Base-by-base conservation (phyloP, 2,113 vertebrate species). In the Ciconia maguari region DNA sequence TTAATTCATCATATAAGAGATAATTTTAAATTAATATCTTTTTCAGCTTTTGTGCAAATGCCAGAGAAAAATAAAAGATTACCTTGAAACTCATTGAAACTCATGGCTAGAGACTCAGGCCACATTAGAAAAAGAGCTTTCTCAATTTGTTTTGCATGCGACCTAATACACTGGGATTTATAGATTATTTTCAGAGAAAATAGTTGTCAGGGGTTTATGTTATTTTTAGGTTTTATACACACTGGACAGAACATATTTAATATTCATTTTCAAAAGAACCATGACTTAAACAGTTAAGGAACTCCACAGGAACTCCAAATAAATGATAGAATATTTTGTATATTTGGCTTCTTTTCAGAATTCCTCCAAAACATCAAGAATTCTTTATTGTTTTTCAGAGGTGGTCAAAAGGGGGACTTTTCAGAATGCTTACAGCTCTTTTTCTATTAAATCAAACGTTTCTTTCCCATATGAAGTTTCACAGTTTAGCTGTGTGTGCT, bases 11-110 rank as follows among this genome's bases (percentile, higher is more conserved):
- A 3, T 48, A 60, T 48, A 64, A 66, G 34, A 94, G 93, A 95
- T 66, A 95, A 95, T 96, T 94, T 93, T 54, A 94, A 95, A 94
- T 1, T 1, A 80, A 87, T 96, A 91, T 95, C 48, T 65, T 62
- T 82, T 93, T 83, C 91, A 85, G 62, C 52, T 91, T 96, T 94
- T 94, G 89, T 66, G 58, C 54, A 83, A 95, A 90, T 80, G 66
- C 78, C 81, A 85, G 80, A 83, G 36, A 42, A 95, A 96, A 95
- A 91, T 34, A 77, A 85, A 91, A 82, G 66, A 62, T 95, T 62
- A 91, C 89, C 93, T 97, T 96, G 89, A 82, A 94, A 85, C 30
- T 72, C 62, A 46, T 69, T 76, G 87, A 74, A 92, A 92, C 86
- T 82, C 30, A 27, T 54, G 52, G 57, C 42, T 68, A 78, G 38